These are phyloP conservation scores for Atta cephalotes DNA, from an alignment of 1,140 invertebrate genomes.

Conservation along the genomic window DNA sequence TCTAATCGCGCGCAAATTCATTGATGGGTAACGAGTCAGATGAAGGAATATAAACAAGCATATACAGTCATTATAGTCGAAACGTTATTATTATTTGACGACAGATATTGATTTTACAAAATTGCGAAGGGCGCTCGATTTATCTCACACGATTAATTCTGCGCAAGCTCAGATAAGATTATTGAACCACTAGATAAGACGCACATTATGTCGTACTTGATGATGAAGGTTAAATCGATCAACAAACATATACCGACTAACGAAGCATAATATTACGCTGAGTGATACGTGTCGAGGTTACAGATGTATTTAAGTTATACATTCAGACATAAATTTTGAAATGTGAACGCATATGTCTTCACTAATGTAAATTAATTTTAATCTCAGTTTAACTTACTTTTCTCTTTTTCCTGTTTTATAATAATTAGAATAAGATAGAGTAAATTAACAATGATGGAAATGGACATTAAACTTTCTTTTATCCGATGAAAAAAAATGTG, in stretches of 20 bases:
- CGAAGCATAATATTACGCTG: background rate
- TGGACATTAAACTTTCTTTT: background rate
- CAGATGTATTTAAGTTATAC: background rate
- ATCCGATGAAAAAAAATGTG: background rate
- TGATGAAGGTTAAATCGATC: background rate
- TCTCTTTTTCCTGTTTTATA: too few relatives aligned
- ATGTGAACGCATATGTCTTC: background rate
- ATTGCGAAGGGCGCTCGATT: background rate
- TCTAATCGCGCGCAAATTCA: background rate
- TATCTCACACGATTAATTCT: background rate
- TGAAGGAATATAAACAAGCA: background rate
- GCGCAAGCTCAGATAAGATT: conserved; percentile 15
- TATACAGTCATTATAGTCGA: background rate
- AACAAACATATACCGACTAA: background rate
- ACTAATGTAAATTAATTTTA: too few relatives aligned
- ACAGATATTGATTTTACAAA: background rate
- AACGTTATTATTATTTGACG: background rate
- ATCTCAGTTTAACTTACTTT: too few relatives aligned
- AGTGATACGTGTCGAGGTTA: background rate
- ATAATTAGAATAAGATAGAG: too few relatives aligned
- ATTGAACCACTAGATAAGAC: conserved; percentile 40
- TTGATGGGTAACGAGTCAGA: background rate
- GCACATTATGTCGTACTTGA: background rate
- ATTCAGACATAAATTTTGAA: background rate
- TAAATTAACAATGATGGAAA: too few relatives aligned